Evolutionary conservation across 2,113 vertebrate species (phyloP).

Genomic region (Oriolus oriolus): DNA sequence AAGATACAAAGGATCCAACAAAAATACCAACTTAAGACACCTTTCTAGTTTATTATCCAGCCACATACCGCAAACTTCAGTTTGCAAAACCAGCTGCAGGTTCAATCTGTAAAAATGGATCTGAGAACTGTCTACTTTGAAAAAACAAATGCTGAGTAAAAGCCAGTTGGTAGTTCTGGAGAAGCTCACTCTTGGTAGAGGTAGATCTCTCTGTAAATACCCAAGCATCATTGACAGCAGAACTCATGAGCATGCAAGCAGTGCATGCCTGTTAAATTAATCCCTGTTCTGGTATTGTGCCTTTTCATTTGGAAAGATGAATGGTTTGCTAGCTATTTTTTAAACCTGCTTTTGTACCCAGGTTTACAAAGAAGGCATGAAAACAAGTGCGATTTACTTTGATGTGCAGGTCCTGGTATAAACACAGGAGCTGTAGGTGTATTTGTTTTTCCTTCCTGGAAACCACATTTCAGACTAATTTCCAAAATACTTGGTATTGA

Average conservation of each 20-base stretch:
- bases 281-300: not conserved
- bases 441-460: not conserved
- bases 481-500: not conserved
- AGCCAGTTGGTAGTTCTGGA: not conserved
- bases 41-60: not conserved
- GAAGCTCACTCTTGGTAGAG: not conserved
- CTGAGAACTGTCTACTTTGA: not conserved
- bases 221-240: not conserved
- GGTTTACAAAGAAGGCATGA: not conserved
- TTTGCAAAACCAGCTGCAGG: not conserved
- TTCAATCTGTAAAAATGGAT: not conserved
- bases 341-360: not conserved
- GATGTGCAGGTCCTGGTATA: not conserved
- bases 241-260: not conserved
- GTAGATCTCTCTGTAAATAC: not conserved
- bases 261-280: not conserved
- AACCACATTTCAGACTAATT: not conserved
- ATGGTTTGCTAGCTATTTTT: not conserved
- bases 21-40: not conserved
- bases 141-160: not conserved
- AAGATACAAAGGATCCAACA: not conserved
- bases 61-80: not conserved
- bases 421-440: not conserved
- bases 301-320: not conserved
- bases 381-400: not conserved